phyloP scores from a whole-genome alignment of 1,140 invertebrate species.

The Plutomurus gul region DNA sequence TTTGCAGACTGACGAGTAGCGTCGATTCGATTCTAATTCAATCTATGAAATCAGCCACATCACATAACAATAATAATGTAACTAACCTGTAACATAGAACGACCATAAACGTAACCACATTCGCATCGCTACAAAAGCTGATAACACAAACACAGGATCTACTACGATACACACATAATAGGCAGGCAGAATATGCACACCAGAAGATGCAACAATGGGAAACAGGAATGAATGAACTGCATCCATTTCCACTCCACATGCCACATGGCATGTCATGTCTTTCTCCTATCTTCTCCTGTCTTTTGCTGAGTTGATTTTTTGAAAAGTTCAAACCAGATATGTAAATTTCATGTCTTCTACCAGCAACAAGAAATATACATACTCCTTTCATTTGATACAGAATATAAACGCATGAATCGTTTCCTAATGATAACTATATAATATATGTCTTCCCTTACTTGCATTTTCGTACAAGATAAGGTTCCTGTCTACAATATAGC shows the following conservation, averaged over 20 bases:
- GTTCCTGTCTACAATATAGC: no score
- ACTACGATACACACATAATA: not conserved
- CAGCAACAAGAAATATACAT: not conserved
- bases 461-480: no score
- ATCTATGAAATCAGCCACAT: no score
- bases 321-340: constrained; percentile 18
- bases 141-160: not conserved
- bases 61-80: no score
- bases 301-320: not conserved
- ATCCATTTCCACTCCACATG: not conserved
- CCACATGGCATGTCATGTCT: not conserved
- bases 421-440: not conserved
- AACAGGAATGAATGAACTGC: not conserved
- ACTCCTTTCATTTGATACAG: not conserved
- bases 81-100: no score
- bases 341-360: constrained; percentile 1
- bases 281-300: not conserved
- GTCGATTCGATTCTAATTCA: no score
- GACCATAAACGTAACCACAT: no score
- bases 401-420: not conserved
- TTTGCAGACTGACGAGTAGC: no score
- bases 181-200: no score
- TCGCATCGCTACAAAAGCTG: not conserved
- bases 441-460: no score
- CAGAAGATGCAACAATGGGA: no score